A percentile compares a stretch with the other conserved stretches of the same genome.
Conservation (phyloP, 1,140 invertebrate species). For the Drepana arcuata region DNA sequence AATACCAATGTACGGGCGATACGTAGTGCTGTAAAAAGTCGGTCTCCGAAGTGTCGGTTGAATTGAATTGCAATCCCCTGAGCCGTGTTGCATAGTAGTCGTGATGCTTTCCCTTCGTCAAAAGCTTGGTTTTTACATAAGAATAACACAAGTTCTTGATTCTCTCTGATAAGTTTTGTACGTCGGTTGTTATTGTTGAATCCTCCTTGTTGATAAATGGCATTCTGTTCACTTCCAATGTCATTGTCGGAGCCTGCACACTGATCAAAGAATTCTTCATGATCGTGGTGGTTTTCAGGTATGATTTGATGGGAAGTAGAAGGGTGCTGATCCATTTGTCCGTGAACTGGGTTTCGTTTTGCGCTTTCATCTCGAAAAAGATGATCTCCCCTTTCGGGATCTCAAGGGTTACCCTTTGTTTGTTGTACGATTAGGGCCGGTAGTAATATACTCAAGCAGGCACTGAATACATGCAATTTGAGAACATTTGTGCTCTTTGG, state of each 20-base stretch:
- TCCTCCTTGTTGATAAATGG: slow-evolving; percentile 1
- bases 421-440: slow-evolving; percentile 21
- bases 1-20: slow-evolving; percentile 14
- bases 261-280: slow-evolving; percentile 3
- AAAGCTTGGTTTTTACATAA: slow-evolving; percentile 24
- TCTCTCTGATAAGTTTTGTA: slow-evolving; percentile 11
- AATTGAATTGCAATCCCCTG: slow-evolving; percentile 18
- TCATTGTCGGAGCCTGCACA: background rate
- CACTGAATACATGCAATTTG: slow-evolving; percentile 21
- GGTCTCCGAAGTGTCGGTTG: slow-evolving; percentile 12
- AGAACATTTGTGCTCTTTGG: slow-evolving; percentile 15
- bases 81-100: slow-evolving; percentile 18
- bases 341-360: slow-evolving; percentile 1
- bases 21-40: slow-evolving; percentile 12
- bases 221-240: slow-evolving; percentile 6
- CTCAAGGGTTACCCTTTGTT: slow-evolving; percentile 6
- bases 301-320: slow-evolving; percentile 6
- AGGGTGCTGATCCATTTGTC: slow-evolving; percentile 9
- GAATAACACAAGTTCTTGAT: slow-evolving; percentile 16
- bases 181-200: background rate
- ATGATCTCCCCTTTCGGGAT: slow-evolving; percentile 14
- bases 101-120: slow-evolving; percentile 17
- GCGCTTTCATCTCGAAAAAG: slow-evolving; percentile 6
- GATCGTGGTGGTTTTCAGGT: slow-evolving; percentile 4
- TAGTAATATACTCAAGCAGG: slow-evolving; percentile 23